Base-by-base conservation (phyloP, 2,888 invertebrate species). In the Hanleya hanleyi region DNA sequence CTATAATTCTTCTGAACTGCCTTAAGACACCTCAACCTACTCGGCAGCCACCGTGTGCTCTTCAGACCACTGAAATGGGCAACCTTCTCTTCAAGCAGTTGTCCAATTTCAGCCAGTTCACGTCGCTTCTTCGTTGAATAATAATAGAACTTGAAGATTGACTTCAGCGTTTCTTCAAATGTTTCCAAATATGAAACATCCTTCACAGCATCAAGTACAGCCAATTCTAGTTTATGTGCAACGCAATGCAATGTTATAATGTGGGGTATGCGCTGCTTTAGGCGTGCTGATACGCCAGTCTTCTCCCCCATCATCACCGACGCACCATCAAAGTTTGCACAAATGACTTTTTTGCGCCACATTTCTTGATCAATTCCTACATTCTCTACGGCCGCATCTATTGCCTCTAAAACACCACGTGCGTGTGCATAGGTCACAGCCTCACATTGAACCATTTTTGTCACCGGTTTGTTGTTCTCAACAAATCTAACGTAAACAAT, bases 161-260 rank as follows among this genome's bases (percentile, higher is more conserved):
- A 18, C 66, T 70, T 75, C 1, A 75, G 32, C 12, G 67, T 73
- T 18, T 61, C 64, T 62, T 77, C 75, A 70, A 73, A 73, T n/a
- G 36, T 26, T 7, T 37, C 15, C 65, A 70, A 35, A 38, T 73
- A 70, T 0, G 69, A 61, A 15, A 66, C 62, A 3, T 29, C n/a
- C 51, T 73, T 73, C 7, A 64, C 35, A 35, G 33, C 64, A 35
- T 64, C 64, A 7, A 64, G 33, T 9, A 64, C 36, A 7, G 33
- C 64, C 9, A 64, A 22, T 64, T 64, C 64, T 35, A 64, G 33
- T 9, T 33, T 15, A 18, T 64, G 64, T 12, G 64, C 64, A 26
- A 64, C 35, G 26, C 64, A 64, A 22, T 64, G 64, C 33, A 64
- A 9, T 15, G 36, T 22, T 18, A 64, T 29, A 12, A 35, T 29